Conservation (phyloP, 1,140 invertebrate species). For the Cardiocondyla obscurior region DNA sequence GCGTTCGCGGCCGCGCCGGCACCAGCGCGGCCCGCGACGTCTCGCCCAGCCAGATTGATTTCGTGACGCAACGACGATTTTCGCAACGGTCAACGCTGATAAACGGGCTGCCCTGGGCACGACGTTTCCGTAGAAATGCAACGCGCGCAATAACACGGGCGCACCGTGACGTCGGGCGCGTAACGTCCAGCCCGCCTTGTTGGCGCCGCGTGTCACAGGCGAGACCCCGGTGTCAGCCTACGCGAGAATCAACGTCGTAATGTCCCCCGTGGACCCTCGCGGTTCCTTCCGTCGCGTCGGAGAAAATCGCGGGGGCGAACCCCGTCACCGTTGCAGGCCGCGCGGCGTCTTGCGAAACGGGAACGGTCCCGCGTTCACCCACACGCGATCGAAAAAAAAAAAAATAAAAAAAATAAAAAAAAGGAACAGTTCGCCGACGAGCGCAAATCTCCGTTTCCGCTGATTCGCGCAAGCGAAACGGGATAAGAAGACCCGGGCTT, state of each 20-base stretch:
- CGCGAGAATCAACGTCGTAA: constrained; percentile 72
- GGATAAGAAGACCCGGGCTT: neutral
- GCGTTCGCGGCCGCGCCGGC: neutral
- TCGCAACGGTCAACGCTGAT: constrained; percentile 39
- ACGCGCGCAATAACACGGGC: constrained; percentile 52
- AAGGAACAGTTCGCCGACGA: neutral
- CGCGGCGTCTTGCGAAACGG: constrained; percentile 64
- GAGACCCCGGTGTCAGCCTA: constrained; percentile 66
- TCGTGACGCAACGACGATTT: constrained; percentile 57
- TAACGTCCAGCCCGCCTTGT: constrained; percentile 66
- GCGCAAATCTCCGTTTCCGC: constrained; percentile 21
- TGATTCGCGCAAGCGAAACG: neutral
- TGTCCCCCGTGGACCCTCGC: constrained; percentile 42
- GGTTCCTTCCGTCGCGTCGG: constrained; percentile 54
- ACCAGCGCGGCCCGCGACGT: neutral
- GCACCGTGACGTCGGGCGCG: constrained; percentile 64
- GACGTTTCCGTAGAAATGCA: constrained; percentile 59
- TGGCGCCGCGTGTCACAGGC: constrained; percentile 71
- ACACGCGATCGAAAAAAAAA: constrained; percentile 57
- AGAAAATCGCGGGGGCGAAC: constrained; percentile 69
- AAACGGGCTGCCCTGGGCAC: neutral
- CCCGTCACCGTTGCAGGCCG: constrained; percentile 61
- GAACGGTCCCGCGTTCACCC: constrained; percentile 55
- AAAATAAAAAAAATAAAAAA: too few species aligned
- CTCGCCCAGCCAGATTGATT: constrained; percentile 36